Percentiles rank a stretch among this genome's conserved stretches.
phyloP scores from a whole-genome alignment of 2,888 invertebrate genomes.

The Tetrapedia diversipes region DNA sequence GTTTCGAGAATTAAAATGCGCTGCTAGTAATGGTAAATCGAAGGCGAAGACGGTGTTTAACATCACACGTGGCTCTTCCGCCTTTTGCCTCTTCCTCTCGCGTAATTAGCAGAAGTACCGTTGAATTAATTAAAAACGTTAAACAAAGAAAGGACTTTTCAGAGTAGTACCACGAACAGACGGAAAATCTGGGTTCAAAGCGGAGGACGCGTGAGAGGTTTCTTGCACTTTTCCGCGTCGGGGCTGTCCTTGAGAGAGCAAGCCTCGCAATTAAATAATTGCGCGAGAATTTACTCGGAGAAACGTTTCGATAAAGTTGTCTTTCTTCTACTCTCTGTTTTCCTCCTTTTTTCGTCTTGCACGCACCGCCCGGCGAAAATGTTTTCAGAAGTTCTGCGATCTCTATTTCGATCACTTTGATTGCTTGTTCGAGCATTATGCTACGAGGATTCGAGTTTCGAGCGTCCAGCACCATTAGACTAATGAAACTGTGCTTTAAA shows the following conservation, averaged over 20 bases:
- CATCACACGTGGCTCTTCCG: background rate
- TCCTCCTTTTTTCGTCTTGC: background rate
- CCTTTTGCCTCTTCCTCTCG: too few species aligned
- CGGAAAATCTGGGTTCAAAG: background rate
- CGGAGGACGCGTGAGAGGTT: background rate
- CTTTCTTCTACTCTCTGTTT: background rate
- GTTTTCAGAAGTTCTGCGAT: slow-evolving; percentile 34
- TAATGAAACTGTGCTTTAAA: slow-evolving; percentile 54
- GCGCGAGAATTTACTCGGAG: slow-evolving; percentile 8
- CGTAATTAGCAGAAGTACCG: background rate
- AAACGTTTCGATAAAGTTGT: background rate
- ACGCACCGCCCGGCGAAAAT: background rate
- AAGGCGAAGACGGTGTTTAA: background rate
- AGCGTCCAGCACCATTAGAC: slow-evolving; percentile 59
- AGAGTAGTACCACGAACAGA: background rate
- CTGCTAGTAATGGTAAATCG: slow-evolving; percentile 14
- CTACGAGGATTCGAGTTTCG: slow-evolving; percentile 26
- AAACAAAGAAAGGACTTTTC: too few species aligned
- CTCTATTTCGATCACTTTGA: slow-evolving; percentile 38
- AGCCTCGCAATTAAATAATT: slow-evolving; percentile 40
- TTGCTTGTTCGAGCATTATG: slow-evolving; percentile 35
- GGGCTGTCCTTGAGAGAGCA: background rate
- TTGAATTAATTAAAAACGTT: slow-evolving; percentile 3
- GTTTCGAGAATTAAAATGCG: background rate
- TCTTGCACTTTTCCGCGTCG: background rate